Conservation (phyloP, 2,113 vertebrate species). For the Tinamus guttatus region DNA sequence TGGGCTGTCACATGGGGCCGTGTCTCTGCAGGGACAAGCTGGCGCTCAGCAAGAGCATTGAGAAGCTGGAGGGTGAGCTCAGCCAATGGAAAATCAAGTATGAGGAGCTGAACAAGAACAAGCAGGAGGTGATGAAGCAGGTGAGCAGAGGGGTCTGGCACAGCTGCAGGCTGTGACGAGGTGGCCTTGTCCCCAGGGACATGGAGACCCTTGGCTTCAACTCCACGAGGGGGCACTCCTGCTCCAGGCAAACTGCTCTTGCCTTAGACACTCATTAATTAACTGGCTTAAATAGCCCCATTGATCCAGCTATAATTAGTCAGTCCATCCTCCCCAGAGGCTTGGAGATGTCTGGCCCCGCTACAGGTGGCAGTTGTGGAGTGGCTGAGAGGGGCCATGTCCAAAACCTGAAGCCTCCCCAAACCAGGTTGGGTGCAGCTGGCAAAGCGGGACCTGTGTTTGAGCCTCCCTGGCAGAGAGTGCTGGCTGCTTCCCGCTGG, state of each 20-base stretch:
- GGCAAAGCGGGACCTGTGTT: background rate
- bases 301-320: background rate
- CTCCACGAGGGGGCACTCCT: background rate
- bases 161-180: too few relatives aligned
- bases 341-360: background rate
- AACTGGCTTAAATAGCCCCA: background rate
- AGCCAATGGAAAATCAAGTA: constrained; percentile 97
- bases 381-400: background rate
- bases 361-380: background rate
- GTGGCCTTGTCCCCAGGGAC: background rate
- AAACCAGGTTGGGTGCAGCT: too few relatives aligned
- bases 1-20: background rate
- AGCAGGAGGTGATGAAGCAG: constrained; percentile 95
- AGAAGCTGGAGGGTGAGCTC: constrained; percentile 93
- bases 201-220: background rate
- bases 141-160: constrained; percentile 69
- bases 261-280: background rate
- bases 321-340: too few relatives aligned
- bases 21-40: constrained; percentile 88
- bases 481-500: background rate
- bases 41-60: constrained; percentile 89
- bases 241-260: background rate
- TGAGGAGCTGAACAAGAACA: constrained; percentile 93
- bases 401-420: background rate
- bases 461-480: background rate